Evolutionary conservation across 2,113 vertebrate genomes (phyloP).

Genomic region (Oncorhynchus mykiss): DNA sequence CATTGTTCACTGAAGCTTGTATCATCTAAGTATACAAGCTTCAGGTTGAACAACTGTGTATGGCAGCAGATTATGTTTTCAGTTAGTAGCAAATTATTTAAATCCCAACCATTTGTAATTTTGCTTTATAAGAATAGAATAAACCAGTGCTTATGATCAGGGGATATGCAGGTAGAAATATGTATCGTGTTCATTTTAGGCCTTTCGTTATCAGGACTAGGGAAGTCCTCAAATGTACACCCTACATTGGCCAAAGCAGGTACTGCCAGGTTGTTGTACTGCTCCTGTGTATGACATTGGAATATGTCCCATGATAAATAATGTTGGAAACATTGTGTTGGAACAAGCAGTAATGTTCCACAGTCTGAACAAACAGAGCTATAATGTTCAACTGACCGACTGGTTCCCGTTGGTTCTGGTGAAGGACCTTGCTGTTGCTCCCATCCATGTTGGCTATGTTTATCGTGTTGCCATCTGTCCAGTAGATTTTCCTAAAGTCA

Average conservation of each 20-base stretch:
- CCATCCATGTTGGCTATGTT: slow-evolving; percentile 99
- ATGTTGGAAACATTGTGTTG: background rate
- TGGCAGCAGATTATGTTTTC: background rate
- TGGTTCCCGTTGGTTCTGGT: slow-evolving; percentile 95
- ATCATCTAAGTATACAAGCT: background rate
- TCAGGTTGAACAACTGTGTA: slow-evolving; percentile 54
- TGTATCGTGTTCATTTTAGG: too few relatives aligned
- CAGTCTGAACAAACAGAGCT: background rate
- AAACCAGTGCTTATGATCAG: background rate
- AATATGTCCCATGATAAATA: background rate
- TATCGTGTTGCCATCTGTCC: slow-evolving; percentile 96
- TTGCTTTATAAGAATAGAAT: background rate
- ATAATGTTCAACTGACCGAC: slow-evolving; percentile 80
- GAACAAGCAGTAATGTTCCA: background rate
- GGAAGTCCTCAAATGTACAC: too few relatives aligned
- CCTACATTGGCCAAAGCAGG: background rate
- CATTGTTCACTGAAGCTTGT: background rate
- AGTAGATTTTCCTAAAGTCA: slow-evolving; percentile 87
- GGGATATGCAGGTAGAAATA: too few relatives aligned
- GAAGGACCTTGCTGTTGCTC: slow-evolving; percentile 96
- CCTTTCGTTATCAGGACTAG: too few relatives aligned
- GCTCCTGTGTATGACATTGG: background rate
- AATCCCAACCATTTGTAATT: background rate
- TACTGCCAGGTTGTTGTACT: background rate
- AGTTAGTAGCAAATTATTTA: background rate